phyloP scores from a whole-genome alignment of 2,888 invertebrate genomes.

The Cosmia trapezina region DNA sequence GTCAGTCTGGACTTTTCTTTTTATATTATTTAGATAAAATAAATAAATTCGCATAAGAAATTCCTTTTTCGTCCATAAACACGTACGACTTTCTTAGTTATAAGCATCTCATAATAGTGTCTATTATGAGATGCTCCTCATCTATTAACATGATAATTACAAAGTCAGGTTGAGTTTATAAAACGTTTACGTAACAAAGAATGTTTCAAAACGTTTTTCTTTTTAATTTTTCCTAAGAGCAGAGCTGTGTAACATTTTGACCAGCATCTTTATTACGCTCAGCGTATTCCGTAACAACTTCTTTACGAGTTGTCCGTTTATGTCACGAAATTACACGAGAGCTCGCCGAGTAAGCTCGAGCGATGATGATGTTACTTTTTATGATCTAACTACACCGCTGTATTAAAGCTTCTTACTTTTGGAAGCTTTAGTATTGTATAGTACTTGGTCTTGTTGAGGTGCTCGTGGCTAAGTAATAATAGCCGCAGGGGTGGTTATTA shows the following conservation, averaged over 20 bases:
- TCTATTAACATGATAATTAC: background rate
- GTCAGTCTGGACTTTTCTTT: too few species aligned
- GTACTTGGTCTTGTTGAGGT: slow-evolving; percentile 3
- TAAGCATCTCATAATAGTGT: background rate
- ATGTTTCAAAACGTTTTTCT: slow-evolving; percentile 18
- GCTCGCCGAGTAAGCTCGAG: slow-evolving; percentile 35
- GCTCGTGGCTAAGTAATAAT: background rate
- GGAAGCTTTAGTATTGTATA: slow-evolving; percentile 21
- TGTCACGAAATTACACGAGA: slow-evolving; percentile 57
- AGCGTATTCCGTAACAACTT: slow-evolving; percentile 49
- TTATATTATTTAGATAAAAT: too few species aligned
- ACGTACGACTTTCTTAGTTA: background rate
- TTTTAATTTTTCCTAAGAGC: slow-evolving; percentile 41
- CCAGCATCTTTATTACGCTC: slow-evolving; percentile 57
- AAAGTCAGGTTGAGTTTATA: background rate
- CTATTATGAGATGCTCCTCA: too few species aligned
- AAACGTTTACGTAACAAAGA: slow-evolving; percentile 13
- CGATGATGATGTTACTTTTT: slow-evolving; percentile 55
- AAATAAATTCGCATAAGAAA: background rate
- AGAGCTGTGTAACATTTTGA: slow-evolving; percentile 45
- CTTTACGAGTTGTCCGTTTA: slow-evolving; percentile 62
- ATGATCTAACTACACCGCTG: slow-evolving; percentile 43
- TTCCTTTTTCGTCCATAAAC: too few species aligned
- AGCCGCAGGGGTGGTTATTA: background rate
- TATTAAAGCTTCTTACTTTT: slow-evolving; percentile 33